A percentile compares a stretch with the other conserved stretches of the same genome.
These are phyloP conservation scores for Pseudopleuronectes americanus DNA, from an alignment of 2,797 vertebrate genomes.

Conservation along the genomic window DNA sequence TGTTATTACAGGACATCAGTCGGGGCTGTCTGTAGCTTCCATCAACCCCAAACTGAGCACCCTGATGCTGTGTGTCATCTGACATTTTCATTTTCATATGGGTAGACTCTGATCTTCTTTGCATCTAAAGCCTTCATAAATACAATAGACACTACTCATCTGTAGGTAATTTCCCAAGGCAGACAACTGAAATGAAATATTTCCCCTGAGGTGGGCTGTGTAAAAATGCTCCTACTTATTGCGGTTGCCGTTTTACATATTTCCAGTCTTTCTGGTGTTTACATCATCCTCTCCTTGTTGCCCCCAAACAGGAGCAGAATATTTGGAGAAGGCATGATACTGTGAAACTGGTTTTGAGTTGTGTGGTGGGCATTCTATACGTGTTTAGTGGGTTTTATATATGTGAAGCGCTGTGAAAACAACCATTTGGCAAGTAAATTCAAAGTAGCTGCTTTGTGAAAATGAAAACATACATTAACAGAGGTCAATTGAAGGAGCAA, in stretches of 20 bases:
- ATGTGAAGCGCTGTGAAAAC: background rate
- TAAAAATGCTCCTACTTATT: conserved; percentile 39
- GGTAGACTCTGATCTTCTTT: conserved; percentile 25
- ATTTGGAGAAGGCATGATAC: conserved; percentile 8
- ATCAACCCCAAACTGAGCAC: conserved; percentile 29
- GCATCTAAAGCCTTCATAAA: conserved; percentile 38
- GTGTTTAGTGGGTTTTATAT: background rate
- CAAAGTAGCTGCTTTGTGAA: background rate
- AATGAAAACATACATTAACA: background rate
- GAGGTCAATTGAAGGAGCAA: too few species aligned
- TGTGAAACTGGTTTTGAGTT: conserved; percentile 5
- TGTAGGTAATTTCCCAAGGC: conserved; percentile 64
- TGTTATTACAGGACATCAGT: conserved; percentile 58
- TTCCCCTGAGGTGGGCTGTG: conserved; percentile 46
- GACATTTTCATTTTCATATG: conserved; percentile 44
- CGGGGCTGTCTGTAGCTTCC: conserved; percentile 24
- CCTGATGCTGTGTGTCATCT: conserved; percentile 14
- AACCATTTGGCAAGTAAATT: background rate
- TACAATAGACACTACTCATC: conserved; percentile 60
- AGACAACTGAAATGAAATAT: conserved; percentile 48
- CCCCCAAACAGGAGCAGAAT: background rate
- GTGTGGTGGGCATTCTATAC: conserved; percentile 10
- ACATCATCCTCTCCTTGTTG: conserved; percentile 35
- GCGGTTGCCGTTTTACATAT: conserved; percentile 43
- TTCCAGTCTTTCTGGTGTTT: conserved; percentile 52